Base-by-base conservation (phyloP, 2,888 invertebrate species). In the Acanthosoma haemorrhoidale region DNA sequence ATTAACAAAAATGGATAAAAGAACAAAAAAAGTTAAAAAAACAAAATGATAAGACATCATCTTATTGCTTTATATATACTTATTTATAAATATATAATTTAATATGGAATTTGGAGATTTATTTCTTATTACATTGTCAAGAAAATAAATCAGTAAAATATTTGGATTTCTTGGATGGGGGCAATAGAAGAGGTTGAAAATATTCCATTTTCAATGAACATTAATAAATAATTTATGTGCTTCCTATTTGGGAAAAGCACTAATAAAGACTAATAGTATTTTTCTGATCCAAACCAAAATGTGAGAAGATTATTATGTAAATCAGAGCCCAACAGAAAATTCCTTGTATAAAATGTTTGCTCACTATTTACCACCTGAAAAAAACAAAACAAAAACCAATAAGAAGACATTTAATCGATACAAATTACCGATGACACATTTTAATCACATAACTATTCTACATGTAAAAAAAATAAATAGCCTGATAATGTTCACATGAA, bases 11-110 rank as follows among this genome's bases (percentile, higher is more conserved):
- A 13, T n/a, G 51, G n/a, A 63, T 38, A 51, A 9, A 61, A 25
- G 16, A 68, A 70, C 31, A 67, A 51, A 32, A 70, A 38, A 64
- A 43, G n/a, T 36, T 43, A 69, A 71, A 31, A 29, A 6, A 63
- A 61, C 51, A 61, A 68, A 57, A 51, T 43, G 38, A 59, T 68
- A 21, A 59, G 59, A 13, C 34, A 25, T 31, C 57, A 64, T 58
- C 39, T 60, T 71, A 18, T n/a, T 34, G 51, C 36, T 18, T 67
- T 11, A 34, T 57, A 67, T 51, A 11, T 51, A 67, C 41, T 34
- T 5, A 32, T 15, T 31, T 59, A 57, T 31, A 51, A n/a, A 43
- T 21, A 66, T 21, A 32, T 29, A 67, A 67, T 32, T 21, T 13
- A 32, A 41, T 32, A 32, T 59, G 25, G 18, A 38, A 68, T 16